phyloP scores from a whole-genome alignment of 1,140 invertebrate species.

The Hetaerina americana region DNA sequence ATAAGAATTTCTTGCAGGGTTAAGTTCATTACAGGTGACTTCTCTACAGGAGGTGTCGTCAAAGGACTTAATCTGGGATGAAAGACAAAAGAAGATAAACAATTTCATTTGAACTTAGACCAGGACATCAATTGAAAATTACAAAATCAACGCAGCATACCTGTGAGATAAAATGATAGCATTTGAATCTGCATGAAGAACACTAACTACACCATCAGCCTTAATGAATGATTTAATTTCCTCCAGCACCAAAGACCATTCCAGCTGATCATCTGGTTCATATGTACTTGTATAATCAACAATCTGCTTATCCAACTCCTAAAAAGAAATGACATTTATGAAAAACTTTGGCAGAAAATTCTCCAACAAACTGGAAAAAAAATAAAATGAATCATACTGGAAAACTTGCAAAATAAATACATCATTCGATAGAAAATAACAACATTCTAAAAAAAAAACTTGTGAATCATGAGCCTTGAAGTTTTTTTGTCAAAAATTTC shows the following conservation, averaged over 20 bases:
- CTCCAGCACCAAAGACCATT: slow-evolving; percentile 88
- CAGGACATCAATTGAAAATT: neutral
- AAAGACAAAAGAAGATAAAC: slow-evolving; percentile 21
- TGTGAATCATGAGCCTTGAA: too few relatives aligned
- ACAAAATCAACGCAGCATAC: slow-evolving; percentile 37
- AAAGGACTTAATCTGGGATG: slow-evolving; percentile 60
- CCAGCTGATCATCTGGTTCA: slow-evolving; percentile 91
- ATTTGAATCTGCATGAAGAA: slow-evolving; percentile 75
- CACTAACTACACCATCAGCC: slow-evolving; percentile 76
- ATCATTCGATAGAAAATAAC: slow-evolving; percentile 2
- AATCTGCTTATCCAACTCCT: slow-evolving; percentile 79
- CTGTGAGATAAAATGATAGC: slow-evolving; percentile 70
- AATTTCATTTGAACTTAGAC: neutral
- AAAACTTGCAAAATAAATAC: neutral
- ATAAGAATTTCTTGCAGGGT: slow-evolving; percentile 89
- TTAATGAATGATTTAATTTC: slow-evolving; percentile 93
- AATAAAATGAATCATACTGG: too few relatives aligned
- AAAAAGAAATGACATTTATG: too few relatives aligned
- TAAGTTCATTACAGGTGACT: slow-evolving; percentile 70
- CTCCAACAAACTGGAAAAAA: too few relatives aligned
- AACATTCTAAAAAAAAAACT: too few relatives aligned
- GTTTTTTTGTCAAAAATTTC: too few relatives aligned
- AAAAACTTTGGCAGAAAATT: too few relatives aligned
- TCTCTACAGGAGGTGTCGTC: slow-evolving; percentile 77
- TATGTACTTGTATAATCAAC: slow-evolving; percentile 90